These are phyloP conservation scores for Eospalax fontanierii DNA, from an alignment of 2,797 vertebrate species.

Conservation along the genomic window DNA sequence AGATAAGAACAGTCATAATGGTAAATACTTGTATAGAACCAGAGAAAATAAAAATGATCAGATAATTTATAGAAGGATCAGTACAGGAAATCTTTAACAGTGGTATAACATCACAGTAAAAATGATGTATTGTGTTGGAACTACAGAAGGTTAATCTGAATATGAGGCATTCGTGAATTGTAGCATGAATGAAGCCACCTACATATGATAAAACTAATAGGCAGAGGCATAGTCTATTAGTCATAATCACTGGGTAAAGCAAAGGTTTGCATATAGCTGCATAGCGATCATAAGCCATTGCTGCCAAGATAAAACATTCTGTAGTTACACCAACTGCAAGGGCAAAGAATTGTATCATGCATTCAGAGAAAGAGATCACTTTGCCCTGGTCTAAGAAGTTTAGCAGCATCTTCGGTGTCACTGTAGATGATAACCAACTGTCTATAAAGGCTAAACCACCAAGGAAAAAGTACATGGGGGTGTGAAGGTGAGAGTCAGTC, in stretches of 20 bases:
- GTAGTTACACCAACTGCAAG: conserved; percentile 16
- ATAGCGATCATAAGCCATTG: conserved; percentile 38
- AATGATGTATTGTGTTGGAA: conserved; percentile 17
- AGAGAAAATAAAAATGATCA: conserved; percentile 26
- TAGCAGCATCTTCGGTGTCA: conserved; percentile 22
- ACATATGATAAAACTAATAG: not conserved
- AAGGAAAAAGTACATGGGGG: conserved; percentile 44
- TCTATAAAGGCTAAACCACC: conserved; percentile 23
- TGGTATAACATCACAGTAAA: conserved; percentile 47
- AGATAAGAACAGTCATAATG: not conserved
- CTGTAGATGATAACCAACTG: conserved; percentile 35
- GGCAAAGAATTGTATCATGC: not conserved
- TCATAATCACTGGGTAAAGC: conserved; percentile 46
- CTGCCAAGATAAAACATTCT: conserved; percentile 45
- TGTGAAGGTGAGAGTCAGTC: conserved; percentile 21
- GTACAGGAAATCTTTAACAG: conserved; percentile 31
- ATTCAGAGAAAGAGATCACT: not conserved
- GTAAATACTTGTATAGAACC: conserved; percentile 37
- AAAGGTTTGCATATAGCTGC: conserved; percentile 38
- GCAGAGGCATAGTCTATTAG: not conserved
- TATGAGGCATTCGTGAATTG: not conserved
- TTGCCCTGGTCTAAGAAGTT: not conserved
- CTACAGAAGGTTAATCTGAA: conserved; percentile 39
- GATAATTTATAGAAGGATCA: conserved; percentile 15
- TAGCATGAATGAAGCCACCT: not conserved